Evolutionary conservation across 2,888 invertebrate species (phyloP), one percentile per base, ranked within the genome.

Genomic region (Coenonympha glycerion): DNA sequence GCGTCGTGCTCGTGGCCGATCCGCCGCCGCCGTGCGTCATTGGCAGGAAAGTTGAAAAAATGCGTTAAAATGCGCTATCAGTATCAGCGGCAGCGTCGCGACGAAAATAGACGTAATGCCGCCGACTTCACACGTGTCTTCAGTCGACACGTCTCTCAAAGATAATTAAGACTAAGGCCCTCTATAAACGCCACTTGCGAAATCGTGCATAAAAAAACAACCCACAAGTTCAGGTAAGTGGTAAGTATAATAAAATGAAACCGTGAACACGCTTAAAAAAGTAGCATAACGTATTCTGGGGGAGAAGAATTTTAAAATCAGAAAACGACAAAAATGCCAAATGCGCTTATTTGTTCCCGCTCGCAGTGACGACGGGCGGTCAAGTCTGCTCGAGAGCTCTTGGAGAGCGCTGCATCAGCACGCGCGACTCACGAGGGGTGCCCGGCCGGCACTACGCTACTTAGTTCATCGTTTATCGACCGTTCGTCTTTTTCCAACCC

Each of bases 11-110:
- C 74, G 66, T 62, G 63, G 62, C 65, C 61, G 62, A 63, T 59
- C 74, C 73, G 74, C 74, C 73, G 74, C 76, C 76, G 77, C 76
- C 82, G 79, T 85, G 81, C 86, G 82, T 84, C 84, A 80, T 71
- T 73, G 71, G 71, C 72, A 68, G 67, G 65, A 69, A 70, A 68
- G 59, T 67, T 68, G 61, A 65, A 62, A 66, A 69, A 66, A 69
- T 70, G 58, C 60, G 64, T 65, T 68, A 73, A 73, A 76, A 71
- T 65, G 63, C 70, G 62, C 72, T 66, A 64, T 61, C 66, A 65
- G 72, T 60, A 61, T 62, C 68, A 72, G 70, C 66, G 72, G 65
- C 68, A 63, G 70, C 66, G 72, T 66, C 68, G 63, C 66, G 73
- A 79, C 79, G 63, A 64, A 83, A 84, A 82, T 84, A 83, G 71